Base-by-base conservation (phyloP, 2,113 vertebrate genomes). In the Campylomormyrus numenius region DNA sequence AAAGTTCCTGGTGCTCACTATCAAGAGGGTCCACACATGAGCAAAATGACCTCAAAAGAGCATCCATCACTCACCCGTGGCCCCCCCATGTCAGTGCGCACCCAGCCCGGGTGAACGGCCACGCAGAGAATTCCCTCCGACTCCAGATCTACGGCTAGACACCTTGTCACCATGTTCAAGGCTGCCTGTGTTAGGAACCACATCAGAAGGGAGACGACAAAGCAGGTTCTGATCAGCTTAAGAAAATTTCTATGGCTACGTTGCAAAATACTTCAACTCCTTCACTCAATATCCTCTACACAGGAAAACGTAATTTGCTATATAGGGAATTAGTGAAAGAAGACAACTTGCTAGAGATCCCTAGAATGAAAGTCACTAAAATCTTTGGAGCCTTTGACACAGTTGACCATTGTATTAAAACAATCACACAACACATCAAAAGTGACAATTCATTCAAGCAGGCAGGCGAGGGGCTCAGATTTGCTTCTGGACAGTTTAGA, bases 41-140 rank as follows among this genome's bases (percentile, higher is more conserved):
- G 19, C 13, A 85, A 62, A 7, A 52, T 17, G 13, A 15, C 52
- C 13, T 83, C 45, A 48, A 53, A 53, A 53, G 52, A 53, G 52
- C 52, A 4, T 53, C 50, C 7, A n/a, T n/a, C n/a, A 90, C 95
- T 94, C 83, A 95, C 95, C 89, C 90, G 46, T 53, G 92, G 92
- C 0, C 95, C 95, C 0, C 95, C 96, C 95, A 96, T 94, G 91
- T 96, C 96, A 2, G 95, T 96, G 7, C 95, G 93, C 27, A 96
- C 94, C 96, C 95, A 96, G 53, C 95, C 95, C 9, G 96, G 95
- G 56, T 96, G 95, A 87, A 96, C 86, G 11, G 93, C 94, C 39
- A 95, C 92, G 0, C 94, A 95, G 83, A 97, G 94, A 85, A 96
- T 96, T 1, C 95, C 95, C 0, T 96, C 94, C 0, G 93, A 89